These are phyloP conservation scores for Tenrec ecaudatus DNA, from an alignment of 2,113 vertebrate genomes.

Conservation along the genomic window DNA sequence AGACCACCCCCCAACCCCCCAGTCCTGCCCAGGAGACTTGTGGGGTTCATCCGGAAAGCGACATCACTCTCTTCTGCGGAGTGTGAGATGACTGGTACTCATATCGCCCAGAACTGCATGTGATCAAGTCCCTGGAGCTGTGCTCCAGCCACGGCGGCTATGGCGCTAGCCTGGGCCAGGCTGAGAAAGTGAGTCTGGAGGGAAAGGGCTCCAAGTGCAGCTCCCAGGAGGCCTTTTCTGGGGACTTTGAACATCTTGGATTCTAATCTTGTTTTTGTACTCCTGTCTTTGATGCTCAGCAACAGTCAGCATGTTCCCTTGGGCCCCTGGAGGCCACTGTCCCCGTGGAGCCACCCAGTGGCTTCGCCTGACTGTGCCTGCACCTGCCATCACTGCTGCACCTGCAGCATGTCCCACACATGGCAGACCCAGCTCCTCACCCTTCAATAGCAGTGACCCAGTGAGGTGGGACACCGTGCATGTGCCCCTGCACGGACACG, in stretches of 20 bases:
- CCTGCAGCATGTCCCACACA: not conserved
- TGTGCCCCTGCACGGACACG: not conserved
- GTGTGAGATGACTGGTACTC: not conserved
- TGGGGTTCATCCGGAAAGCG: not conserved
- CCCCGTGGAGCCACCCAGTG: rapidly evolving
- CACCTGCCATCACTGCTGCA: not conserved
- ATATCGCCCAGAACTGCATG: not conserved
- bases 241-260: not conserved
- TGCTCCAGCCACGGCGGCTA: not conserved
- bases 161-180: not conserved
- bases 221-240: not conserved
- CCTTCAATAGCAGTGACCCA: not conserved
- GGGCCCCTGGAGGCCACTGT: not conserved
- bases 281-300: not conserved
- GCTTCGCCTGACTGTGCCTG: not conserved
- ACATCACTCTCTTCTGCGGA: not conserved
- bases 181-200: not conserved
- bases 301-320: not conserved
- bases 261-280: not conserved
- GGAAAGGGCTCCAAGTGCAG: not conserved
- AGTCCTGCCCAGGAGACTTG: not conserved
- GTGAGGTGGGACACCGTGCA: not conserved
- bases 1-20: not conserved
- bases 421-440: rapidly evolving
- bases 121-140: not conserved